Base-by-base conservation (phyloP, 2,113 vertebrate species). In the Zosterops lateralis region DNA sequence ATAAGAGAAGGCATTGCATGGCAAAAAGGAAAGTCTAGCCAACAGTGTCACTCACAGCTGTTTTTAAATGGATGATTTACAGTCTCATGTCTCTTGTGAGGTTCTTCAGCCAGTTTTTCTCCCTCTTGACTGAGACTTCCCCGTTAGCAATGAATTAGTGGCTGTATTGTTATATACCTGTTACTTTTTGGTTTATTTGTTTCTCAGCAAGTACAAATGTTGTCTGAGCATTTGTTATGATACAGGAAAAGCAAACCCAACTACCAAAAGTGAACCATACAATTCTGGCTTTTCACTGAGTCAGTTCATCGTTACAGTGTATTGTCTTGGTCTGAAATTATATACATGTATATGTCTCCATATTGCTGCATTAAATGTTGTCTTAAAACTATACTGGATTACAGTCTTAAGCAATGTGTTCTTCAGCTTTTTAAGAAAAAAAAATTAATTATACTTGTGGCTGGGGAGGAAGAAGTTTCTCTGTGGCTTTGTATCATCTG, bases 381-480 rank as follows among this genome's bases (percentile, higher is more conserved):
- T 62, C 68, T 92, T 87, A 48, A 78, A 71, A 38, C 54, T 26
- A 1, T 65, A 7, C 38, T 91, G 26, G 10, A 25, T 78, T 71
- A 13, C 31, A 57, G 17, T 67, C 10, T 61, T 65, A 60, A 67
- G 21, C 15, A 82, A 22, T n/a, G 6, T 40, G 42, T 47, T 72
- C 6, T 58, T 62, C 32, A 50, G 9, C 22, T 76, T 89, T 65
- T 75, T 22, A 42, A 56, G 26, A 15, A 34, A 60, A 65, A 31
- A 25, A 53, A 38, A 3, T 12, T 1, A 32, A 44, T 9, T 7
- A 5, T 17, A 7, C 13, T 12, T 1, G 0, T 50, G 5, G 3
- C 44, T 64, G 72, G 25, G 4, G 25, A 66, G 28, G 34, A 74
- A 65, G 32, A 83, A 34, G 26, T 67, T 94, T 72, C 6, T 87